Base-by-base conservation (phyloP, 37 sponge, comb jelly and placozoan species). In the Crambe crambe region DNA sequence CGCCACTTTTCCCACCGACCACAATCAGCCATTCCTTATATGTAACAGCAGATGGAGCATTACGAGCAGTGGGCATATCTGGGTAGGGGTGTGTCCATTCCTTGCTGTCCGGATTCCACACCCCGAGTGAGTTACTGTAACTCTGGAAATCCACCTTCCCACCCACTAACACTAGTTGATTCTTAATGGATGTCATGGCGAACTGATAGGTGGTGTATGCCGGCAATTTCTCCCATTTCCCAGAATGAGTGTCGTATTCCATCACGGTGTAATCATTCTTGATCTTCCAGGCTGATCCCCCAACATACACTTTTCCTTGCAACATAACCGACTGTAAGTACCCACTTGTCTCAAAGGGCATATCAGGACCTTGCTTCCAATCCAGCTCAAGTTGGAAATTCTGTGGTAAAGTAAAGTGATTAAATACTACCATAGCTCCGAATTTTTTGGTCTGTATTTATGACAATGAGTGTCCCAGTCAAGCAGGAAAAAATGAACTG, bases 41-140 rank as follows among this genome's bases (percentile, higher is more conserved):
- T 0, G 26, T n/a, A 27, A 78, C 51, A 8, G 54, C 79, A 78
- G 68, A 37, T 6, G 66, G 36, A 2, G 20, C 9, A 22, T 9
- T 42, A 5, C 54, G 68, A 26, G 68, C 79, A 20, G 68, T 78
- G 21, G 68, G 67, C 68, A 78, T 65, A 4, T 35, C 38, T 42
- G 79, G 79, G 68, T 78, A 78, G 21, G 79, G 79, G 31, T 64
- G 34, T n/a, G 47, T 37, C 79, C 79, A 78, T 10, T 35, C 15
- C 22, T n/a, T 29, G 57, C 36, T 35, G 39, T 31, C 41, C 18
- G 32, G n/a, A n/a, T 60, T 58, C 77, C 77, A 76, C 21, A 76
- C 35, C 1, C 37, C 37, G 23, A 76, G 22, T 25, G 20, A 17
- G 2, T 58, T 36, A 22, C 23, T 20, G 4, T 6, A 5, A n/a